Evolutionary conservation across 2,797 vertebrate genomes (phyloP), one percentile per base, ranked within the genome.

Genomic region (Lycodopsis pacificus): DNA sequence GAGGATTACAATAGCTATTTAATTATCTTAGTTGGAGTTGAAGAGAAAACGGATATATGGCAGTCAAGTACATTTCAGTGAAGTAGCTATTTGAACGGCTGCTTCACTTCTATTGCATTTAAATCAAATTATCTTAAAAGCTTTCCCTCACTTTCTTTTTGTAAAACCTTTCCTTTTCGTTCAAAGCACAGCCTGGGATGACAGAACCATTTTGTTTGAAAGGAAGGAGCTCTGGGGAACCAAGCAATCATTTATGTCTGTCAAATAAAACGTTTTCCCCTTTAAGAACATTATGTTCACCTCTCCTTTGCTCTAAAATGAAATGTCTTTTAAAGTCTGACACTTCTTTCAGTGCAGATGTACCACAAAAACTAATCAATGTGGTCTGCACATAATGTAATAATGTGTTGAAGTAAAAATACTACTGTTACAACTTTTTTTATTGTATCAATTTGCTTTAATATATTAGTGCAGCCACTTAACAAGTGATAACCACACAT

Each of bases 71-170:
- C 2, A 56, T 62, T 34, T 77, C 17, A 54, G 8, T 48, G 14
- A 71, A 19, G 38, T n/a, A 76, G n/a, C 64, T 30, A 11, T 44
- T 77, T 56, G n/a, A 68, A 30, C n/a, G 36, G n/a, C 69, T 67
- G 32, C 51, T 65, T 79, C n/a, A 9, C 32, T 68, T 66, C 25
- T 34, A 71, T 59, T 76, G 63, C 53, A 72, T 85, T 84, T 83
- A 53, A 80, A 71, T 73, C 22, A 56, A 87, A 86, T 79, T 76
- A 53, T 72, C 65, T 75, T 81, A 66, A 84, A 85, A 81, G 85
- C 65, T 70, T 53, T 62, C 44, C 65, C 59, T 68, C 12, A 1
- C 14, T 71, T 79, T 56, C 20, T 25, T 67, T 83, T 32, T 44
- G 44, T 25, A 58, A 73, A 75, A 57, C n/a, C 70, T 25, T 38